Evolutionary conservation across 1,140 invertebrate genomes (phyloP).

Genomic region (Pantala flavescens): DNA sequence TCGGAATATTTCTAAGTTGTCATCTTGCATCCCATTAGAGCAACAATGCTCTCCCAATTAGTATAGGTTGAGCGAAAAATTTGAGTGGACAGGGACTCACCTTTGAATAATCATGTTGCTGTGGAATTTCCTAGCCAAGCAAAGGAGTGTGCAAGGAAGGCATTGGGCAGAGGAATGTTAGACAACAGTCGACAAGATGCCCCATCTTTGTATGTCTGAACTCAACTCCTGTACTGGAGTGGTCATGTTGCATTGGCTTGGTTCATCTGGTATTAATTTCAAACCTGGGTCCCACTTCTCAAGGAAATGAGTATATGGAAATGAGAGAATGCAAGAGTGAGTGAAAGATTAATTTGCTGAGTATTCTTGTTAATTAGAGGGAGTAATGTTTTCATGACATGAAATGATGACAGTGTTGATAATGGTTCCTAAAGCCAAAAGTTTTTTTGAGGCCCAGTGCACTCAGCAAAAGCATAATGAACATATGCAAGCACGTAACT

Average conservation of each 20-base stretch:
- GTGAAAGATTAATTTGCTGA: background rate
- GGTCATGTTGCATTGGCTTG: slow-evolving; percentile 4
- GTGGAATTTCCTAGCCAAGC: background rate
- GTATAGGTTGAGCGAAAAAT: background rate
- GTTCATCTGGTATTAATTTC: background rate
- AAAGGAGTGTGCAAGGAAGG: background rate
- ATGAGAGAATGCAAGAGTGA: background rate
- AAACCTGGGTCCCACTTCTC: background rate
- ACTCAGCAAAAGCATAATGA: slow-evolving; percentile 2
- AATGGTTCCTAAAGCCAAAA: slow-evolving; percentile 6
- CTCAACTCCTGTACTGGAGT: background rate
- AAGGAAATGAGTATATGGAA: background rate
- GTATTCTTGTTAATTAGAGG: background rate
- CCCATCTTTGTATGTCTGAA: slow-evolving; percentile 9
- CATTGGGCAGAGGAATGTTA: background rate
- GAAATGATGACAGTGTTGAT: slow-evolving; percentile 6
- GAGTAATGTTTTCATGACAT: slow-evolving; percentile 10
- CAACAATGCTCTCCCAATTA: background rate
- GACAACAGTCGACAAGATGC: background rate
- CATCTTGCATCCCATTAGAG: background rate
- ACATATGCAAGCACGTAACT: background rate
- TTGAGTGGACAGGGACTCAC: background rate
- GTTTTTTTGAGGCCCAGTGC: slow-evolving; percentile 2
- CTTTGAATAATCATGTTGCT: background rate
- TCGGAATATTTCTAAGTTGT: background rate